A percentile compares a stretch with the other conserved stretches of the same genome.
These are phyloP conservation scores for Cichladusa arquata DNA, from an alignment of 2,113 vertebrate genomes.

Conservation along the genomic window DNA sequence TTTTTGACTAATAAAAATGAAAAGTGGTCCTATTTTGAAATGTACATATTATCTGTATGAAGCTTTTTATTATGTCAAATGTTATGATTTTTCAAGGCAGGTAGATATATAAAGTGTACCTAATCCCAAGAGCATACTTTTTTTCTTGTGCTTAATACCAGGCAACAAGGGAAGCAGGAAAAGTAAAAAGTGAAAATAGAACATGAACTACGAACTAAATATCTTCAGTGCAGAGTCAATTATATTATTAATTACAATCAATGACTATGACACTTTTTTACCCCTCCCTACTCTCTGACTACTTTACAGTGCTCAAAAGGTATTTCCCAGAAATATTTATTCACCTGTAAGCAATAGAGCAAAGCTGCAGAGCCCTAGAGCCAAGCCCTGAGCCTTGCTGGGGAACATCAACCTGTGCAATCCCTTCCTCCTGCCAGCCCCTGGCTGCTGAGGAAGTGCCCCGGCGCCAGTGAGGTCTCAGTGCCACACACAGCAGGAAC, in stretches of 20 bases:
- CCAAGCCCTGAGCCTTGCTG: not conserved
- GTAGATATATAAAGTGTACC: not conserved
- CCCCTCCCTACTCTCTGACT: not conserved
- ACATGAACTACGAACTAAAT: not conserved
- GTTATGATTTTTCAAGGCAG: not conserved
- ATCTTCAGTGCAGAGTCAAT: not conserved
- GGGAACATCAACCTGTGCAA: not conserved
- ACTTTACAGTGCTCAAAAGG: not conserved
- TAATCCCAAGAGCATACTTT: not conserved
- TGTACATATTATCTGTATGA: not conserved
- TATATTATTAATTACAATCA: not conserved
- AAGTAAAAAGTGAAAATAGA: not conserved
- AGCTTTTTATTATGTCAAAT: not conserved
- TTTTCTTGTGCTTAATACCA: not conserved
- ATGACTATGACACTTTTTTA: not conserved
- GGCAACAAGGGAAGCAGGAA: not conserved
- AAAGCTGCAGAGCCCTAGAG: not conserved
- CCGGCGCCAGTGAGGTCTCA: rapidly evolving
- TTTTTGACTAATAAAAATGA: slow-evolving; percentile 13
- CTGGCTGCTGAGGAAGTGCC: not conserved
- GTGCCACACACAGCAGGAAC: not conserved
- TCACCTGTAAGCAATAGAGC: not conserved
- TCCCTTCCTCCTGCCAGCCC: not conserved
- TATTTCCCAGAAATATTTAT: not conserved
- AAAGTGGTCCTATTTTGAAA: not conserved